These are phyloP conservation scores for Andrena cerasifolii DNA, from an alignment of 1,140 invertebrate genomes.

Conservation along the genomic window DNA sequence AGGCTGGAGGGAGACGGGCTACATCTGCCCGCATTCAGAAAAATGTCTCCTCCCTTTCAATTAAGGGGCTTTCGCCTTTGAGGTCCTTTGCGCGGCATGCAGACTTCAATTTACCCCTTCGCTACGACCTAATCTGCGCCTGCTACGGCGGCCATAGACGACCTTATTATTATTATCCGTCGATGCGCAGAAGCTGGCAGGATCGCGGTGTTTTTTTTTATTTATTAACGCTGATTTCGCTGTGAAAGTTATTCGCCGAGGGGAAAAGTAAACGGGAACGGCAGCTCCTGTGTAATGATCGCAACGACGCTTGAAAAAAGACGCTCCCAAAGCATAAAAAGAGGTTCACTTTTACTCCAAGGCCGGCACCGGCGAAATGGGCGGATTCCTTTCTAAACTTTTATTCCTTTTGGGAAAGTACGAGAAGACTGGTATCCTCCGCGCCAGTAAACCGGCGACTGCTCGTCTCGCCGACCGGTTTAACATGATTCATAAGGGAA, in stretches of 20 bases:
- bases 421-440: neutral
- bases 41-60: neutral
- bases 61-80: neutral
- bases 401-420: constrained; percentile 77
- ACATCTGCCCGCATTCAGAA: too few relatives aligned
- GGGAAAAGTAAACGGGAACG: constrained; percentile 40
- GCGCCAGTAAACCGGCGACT: neutral
- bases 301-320: constrained; percentile 19
- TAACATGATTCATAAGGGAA: constrained; percentile 36
- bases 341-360: constrained; percentile 79
- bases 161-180: neutral
- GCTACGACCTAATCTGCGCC: neutral
- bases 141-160: neutral
- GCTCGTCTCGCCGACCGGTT: constrained; percentile 23
- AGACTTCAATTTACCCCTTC: neutral
- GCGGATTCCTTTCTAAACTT: constrained; percentile 76
- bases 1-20: neutral
- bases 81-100: neutral
- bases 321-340: constrained; percentile 40
- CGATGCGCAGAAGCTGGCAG: neutral
- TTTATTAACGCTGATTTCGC: constrained; percentile 2
- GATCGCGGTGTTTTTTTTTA: neutral
- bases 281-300: constrained; percentile 40
- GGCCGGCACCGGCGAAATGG: constrained; percentile 56
- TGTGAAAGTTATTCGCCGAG: constrained; percentile 53